Conservation (phyloP, 2,797 vertebrate species). For the Hipposideros larvatus region DNA sequence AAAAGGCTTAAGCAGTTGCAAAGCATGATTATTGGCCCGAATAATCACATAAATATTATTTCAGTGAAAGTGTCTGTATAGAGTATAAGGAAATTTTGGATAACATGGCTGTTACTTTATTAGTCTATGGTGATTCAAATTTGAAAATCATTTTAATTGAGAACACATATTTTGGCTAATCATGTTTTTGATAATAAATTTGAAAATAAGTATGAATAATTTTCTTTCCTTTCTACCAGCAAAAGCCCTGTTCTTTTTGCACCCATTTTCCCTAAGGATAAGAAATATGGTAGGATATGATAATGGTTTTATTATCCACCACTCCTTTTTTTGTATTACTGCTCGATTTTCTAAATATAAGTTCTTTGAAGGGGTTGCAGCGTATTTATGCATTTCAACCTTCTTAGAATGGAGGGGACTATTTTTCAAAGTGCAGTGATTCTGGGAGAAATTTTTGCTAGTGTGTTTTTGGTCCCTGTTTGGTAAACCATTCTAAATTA, state of each 20-base stretch:
- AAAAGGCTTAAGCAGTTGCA: conserved; percentile 59
- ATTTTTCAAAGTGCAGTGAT: conserved; percentile 78
- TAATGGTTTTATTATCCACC: conserved; percentile 53
- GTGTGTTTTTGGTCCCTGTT: conserved; percentile 72
- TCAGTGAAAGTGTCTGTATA: conserved; percentile 85
- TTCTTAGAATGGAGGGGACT: conserved; percentile 25
- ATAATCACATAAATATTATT: conserved; percentile 69
- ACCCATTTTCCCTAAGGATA: conserved; percentile 75
- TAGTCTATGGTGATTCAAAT: conserved; percentile 65
- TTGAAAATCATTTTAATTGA: conserved; percentile 69
- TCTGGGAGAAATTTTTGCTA: conserved; percentile 69
- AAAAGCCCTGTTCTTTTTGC: conserved; percentile 4
- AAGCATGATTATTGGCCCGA: conserved; percentile 25
- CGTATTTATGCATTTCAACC: conserved; percentile 71
- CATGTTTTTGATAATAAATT: conserved; percentile 75
- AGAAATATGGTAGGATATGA: neutral
- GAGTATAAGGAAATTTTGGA: conserved; percentile 77
- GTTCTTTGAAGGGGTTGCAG: conserved; percentile 68
- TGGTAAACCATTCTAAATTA: conserved; percentile 69
- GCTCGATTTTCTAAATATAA: conserved; percentile 36
- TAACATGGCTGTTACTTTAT: conserved; percentile 69
- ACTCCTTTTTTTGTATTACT: conserved; percentile 18
- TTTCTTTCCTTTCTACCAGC: conserved; percentile 53
- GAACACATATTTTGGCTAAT: conserved; percentile 38
- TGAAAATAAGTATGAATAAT: conserved; percentile 65